A percentile compares a stretch with the other conserved stretches of the same genome.
phyloP scores from a whole-genome alignment of 2,888 invertebrate species.

The Adelognathus sp. region DNA sequence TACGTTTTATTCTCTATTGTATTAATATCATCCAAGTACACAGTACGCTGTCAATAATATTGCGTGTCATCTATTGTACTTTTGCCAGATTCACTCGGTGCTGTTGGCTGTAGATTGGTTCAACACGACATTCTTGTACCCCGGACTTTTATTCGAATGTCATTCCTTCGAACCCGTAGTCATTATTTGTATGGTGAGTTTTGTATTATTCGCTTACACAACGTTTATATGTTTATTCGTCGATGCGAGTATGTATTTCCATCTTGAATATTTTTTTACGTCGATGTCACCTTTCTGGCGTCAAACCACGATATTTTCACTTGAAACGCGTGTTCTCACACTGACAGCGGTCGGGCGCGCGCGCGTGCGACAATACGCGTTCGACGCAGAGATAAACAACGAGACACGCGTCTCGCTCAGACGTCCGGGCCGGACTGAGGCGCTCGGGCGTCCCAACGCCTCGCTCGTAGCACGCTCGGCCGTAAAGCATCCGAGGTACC shows the following conservation, averaged over 20 bases:
- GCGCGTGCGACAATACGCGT: slow-evolving; percentile 37
- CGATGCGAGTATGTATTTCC: too few species aligned
- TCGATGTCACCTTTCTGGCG: not conserved
- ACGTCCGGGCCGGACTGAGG: slow-evolving; percentile 80
- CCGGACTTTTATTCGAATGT: not conserved
- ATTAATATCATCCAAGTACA: not conserved
- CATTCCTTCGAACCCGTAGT: too few species aligned
- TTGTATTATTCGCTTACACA: slow-evolving; percentile 1
- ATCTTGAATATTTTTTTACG: not conserved
- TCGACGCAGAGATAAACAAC: slow-evolving; percentile 47
- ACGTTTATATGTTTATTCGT: too few species aligned
- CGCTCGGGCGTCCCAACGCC: slow-evolving; percentile 75
- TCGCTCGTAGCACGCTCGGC: slow-evolving; percentile 63
- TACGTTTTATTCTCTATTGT: not conserved
- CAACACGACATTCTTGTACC: not conserved
- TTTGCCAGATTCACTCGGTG: not conserved
- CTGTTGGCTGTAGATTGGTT: not conserved
- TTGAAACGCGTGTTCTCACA: not conserved
- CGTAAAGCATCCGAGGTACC: slow-evolving; percentile 70
- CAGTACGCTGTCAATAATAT: not conserved
- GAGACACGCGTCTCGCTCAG: slow-evolving; percentile 74
- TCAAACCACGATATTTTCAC: not conserved
- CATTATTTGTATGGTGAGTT: too few species aligned
- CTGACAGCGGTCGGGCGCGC: not conserved
- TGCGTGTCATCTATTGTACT: not conserved